These are phyloP conservation scores for Tympanuchus pallidicinctus DNA, from an alignment of 2,113 vertebrate species.

Conservation along the genomic window DNA sequence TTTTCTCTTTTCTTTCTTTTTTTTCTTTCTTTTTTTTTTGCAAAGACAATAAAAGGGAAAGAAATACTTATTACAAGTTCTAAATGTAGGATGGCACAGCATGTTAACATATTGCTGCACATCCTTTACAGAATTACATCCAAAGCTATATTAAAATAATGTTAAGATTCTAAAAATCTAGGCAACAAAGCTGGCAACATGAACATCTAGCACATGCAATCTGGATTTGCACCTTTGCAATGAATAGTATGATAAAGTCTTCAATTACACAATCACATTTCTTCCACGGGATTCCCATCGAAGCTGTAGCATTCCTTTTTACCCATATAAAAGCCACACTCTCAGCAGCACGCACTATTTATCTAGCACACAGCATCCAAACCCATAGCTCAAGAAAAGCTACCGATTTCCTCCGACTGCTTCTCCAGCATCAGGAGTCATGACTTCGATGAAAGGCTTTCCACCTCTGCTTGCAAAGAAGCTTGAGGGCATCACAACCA, in stretches of 20 bases:
- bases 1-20: constrained; percentile 25
- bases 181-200: constrained; percentile 63
- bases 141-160: constrained; percentile 68
- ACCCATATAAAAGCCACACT: neutral
- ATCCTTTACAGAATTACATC: constrained; percentile 62
- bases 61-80: constrained; percentile 54
- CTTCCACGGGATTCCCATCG: neutral
- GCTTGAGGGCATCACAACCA: neutral
- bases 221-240: constrained; percentile 55
- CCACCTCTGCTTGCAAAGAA: neutral
- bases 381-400: neutral
- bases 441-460: neutral
- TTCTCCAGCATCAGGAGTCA: neutral
- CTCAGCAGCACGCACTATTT: neutral
- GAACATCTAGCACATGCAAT: neutral
- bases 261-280: neutral
- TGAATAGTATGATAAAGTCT: neutral
- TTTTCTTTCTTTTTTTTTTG: constrained; percentile 23
- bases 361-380: rapidly evolving
- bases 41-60: constrained; percentile 29
- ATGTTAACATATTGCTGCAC: constrained; percentile 68
- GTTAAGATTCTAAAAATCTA: constrained; percentile 61
- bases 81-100: constrained; percentile 68
- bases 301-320: neutral
- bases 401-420: neutral